These are phyloP conservation scores for Neostethus bicornis DNA, from an alignment of 2,797 vertebrate species.

Conservation along the genomic window DNA sequence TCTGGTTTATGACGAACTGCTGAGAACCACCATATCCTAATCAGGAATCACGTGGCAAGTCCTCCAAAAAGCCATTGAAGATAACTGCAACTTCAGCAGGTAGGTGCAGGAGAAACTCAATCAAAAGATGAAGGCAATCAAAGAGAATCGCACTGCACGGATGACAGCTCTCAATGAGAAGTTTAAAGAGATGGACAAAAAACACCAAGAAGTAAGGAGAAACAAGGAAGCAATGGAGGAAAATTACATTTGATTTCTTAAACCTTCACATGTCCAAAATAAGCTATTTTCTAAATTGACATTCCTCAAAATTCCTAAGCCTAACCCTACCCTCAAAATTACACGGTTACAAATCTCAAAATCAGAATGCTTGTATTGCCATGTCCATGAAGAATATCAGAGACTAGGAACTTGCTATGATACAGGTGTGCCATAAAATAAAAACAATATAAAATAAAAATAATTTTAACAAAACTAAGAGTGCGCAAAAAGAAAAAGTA, in stretches of 20 bases:
- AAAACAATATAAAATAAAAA: too few relatives aligned
- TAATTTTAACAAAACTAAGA: too few relatives aligned
- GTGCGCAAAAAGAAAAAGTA: too few relatives aligned
- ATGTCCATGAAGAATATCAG: too few relatives aligned
- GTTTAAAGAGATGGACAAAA: slow-evolving; percentile 96
- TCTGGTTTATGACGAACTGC: neutral
- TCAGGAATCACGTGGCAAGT: slow-evolving; percentile 50
- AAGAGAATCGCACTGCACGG: slow-evolving; percentile 91
- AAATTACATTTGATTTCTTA: slow-evolving; percentile 55
- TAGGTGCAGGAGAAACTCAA: slow-evolving; percentile 92
- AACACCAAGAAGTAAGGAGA: slow-evolving; percentile 92
- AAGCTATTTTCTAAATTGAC: slow-evolving; percentile 44
- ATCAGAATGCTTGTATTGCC: too few relatives aligned
- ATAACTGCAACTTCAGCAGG: slow-evolving; percentile 93
- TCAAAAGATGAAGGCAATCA: slow-evolving; percentile 94
- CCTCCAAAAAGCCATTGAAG: slow-evolving; percentile 90
- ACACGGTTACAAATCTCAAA: too few relatives aligned
- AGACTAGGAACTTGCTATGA: too few relatives aligned
- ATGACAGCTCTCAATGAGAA: slow-evolving; percentile 92
- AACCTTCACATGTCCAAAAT: slow-evolving; percentile 70
- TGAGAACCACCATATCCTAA: neutral
- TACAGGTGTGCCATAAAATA: too few relatives aligned
- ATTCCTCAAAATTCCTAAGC: too few relatives aligned
- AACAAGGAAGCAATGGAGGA: slow-evolving; percentile 91
- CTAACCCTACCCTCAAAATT: too few relatives aligned